Evolutionary conservation across 2,888 invertebrate genomes (phyloP).

Genomic region (Noctua janthe): DNA sequence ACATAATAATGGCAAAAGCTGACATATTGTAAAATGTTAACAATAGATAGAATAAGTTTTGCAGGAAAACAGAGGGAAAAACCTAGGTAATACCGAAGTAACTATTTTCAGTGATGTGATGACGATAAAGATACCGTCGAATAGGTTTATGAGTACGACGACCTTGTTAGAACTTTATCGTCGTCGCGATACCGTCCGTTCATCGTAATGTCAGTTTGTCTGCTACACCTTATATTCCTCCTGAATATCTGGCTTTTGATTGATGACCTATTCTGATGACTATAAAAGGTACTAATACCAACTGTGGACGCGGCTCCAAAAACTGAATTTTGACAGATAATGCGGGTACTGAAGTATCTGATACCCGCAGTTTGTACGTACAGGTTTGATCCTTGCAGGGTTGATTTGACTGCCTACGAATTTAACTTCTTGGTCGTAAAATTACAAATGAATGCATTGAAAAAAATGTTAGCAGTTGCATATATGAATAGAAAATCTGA

Average conservation of each 20-base stretch:
- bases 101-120: constrained; percentile 33
- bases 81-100: constrained; percentile 11
- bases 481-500: constrained; percentile 1
- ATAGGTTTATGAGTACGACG: constrained; percentile 53
- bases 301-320: not conserved
- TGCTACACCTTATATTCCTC: constrained; percentile 12
- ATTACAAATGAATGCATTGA: not conserved
- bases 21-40: not conserved
- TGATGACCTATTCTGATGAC: not conserved
- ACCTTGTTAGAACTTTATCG: constrained; percentile 52
- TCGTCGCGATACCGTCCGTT: constrained; percentile 9
- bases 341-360: not conserved
- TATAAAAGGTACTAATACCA: not conserved
- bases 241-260: constrained; percentile 5
- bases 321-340: not conserved
- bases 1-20: not conserved
- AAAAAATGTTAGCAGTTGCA: not conserved
- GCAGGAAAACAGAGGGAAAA: not conserved
- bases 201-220: constrained; percentile 8
- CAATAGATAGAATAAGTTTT: not conserved
- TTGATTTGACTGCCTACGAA: not conserved
- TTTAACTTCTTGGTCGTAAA: not conserved
- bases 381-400: not conserved
- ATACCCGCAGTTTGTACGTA: not conserved
- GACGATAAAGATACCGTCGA: constrained; percentile 31